Conservation (phyloP, 2,113 vertebrate genomes). For the Syngnathus floridae region DNA sequence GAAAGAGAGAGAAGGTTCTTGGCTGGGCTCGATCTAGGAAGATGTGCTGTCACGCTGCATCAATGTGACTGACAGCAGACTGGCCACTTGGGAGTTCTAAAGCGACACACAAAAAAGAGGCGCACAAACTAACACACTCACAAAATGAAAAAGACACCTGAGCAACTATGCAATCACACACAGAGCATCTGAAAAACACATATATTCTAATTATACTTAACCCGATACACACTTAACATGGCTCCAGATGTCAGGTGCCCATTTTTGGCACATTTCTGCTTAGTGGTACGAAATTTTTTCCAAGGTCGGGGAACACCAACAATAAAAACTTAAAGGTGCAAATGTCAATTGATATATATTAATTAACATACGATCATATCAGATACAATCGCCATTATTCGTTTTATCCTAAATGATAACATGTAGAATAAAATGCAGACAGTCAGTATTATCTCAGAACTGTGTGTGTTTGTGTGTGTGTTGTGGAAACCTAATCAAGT, state of each 20-base stretch:
- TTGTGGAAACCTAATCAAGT: background rate
- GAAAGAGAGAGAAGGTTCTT: slow-evolving; percentile 3
- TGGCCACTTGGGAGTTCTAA: background rate
- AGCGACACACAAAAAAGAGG: background rate
- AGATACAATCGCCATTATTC: background rate
- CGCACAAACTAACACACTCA: slow-evolving; percentile 5
- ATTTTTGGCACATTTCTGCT: no score
- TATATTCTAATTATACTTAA: background rate
- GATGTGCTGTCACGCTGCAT: slow-evolving; percentile 1
- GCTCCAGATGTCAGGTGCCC: no score
- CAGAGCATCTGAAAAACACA: background rate
- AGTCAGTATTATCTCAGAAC: background rate
- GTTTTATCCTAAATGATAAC: background rate
- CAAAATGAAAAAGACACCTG: background rate
- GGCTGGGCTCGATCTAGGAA: background rate
- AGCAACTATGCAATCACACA: background rate
- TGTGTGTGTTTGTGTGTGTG: background rate
- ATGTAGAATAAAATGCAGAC: background rate
- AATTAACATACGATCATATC: background rate
- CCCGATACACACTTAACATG: background rate
- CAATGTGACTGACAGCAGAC: slow-evolving; percentile 1
- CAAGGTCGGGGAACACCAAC: background rate
- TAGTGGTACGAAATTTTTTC: no score
- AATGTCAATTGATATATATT: background rate
- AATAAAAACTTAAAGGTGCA: background rate